Percentiles rank a stretch among this genome's conserved stretches.
Conservation (phyloP, 2,888 invertebrate species). For the Drosophila picticornis region DNA sequence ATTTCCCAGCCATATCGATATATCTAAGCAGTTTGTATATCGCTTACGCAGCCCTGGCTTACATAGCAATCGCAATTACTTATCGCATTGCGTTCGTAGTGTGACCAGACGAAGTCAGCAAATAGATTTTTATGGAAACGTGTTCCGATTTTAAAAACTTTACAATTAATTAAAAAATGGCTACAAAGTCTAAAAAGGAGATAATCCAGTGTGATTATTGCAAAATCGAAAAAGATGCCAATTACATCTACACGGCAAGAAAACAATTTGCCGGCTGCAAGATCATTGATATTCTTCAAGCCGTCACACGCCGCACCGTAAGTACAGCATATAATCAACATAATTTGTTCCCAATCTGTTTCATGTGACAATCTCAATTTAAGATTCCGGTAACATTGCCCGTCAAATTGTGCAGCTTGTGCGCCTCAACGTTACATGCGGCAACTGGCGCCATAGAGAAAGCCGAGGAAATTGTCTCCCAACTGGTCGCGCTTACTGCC, state of each 20-base stretch:
- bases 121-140: constrained; percentile 10
- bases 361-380: background rate
- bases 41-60: constrained; percentile 16
- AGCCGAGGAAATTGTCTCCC: constrained; percentile 21
- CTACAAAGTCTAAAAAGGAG: constrained; percentile 14
- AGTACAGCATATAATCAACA: constrained; percentile 46
- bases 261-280: constrained; percentile 51
- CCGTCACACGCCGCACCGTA: constrained; percentile 36
- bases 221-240: constrained; percentile 23
- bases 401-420: constrained; percentile 55
- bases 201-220: constrained; percentile 49
- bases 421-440: constrained; percentile 36
- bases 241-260: constrained; percentile 24
- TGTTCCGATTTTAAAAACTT: constrained; percentile 9
- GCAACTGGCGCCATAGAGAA: constrained; percentile 29
- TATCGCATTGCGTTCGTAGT: background rate
- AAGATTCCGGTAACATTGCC: constrained; percentile 36
- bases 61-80: background rate
- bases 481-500: background rate
- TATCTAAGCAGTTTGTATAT: background rate
- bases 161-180: constrained; percentile 25
- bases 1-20: constrained; percentile 14
- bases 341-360: background rate
- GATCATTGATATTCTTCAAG: constrained; percentile 50
- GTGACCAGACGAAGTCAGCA: background rate